Evolutionary conservation across 2,888 invertebrate species (phyloP), one percentile per base, ranked within the genome.

Genomic region (Eilema sororculum): DNA sequence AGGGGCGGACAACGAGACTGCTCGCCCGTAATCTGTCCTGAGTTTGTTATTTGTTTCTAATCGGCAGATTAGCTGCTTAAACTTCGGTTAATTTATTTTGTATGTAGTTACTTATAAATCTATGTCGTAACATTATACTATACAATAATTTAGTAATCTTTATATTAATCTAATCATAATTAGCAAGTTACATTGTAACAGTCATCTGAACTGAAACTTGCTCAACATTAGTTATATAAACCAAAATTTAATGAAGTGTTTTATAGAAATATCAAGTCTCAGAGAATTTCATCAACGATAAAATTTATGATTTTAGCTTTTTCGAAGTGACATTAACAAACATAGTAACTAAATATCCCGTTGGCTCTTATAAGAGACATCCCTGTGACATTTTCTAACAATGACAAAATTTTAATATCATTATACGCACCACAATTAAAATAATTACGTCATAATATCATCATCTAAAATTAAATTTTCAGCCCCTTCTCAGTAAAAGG

Each of bases 401-500:
- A 52, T 20, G 37, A 60, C 65, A 24, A 58, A 64, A 65, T 65
- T 65, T 65, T 33, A 71, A 57, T 71, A 41, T 25, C 30, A 63
- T 65, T 78, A 69, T 72, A 82, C 79, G 78, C 69, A 77, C 84
- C 80, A 84, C 89, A 90, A 93, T 93, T 91, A 93, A 91, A 90
- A 92, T 92, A 93, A 94, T 93, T 85, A 88, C 89, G 83, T 87
- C 89, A 88, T 91, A 90, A 91, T 90, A 87, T 87, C 90, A 85
- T 88, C 89, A 88, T 88, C 88, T 87, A 82, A 92, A 94, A 95
- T 95, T 94, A 93, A 95, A 94, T 94, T 94, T 88, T 81, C 89
- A 89, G 89, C 93, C 93, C 92, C 91, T 90, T 83, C 85, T 59
- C 83, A 86, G 86, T 73, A 86, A 86, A 86, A 90, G 93, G 92